Base-by-base conservation (phyloP, 2,888 invertebrate genomes). In the Idaea biselata region DNA sequence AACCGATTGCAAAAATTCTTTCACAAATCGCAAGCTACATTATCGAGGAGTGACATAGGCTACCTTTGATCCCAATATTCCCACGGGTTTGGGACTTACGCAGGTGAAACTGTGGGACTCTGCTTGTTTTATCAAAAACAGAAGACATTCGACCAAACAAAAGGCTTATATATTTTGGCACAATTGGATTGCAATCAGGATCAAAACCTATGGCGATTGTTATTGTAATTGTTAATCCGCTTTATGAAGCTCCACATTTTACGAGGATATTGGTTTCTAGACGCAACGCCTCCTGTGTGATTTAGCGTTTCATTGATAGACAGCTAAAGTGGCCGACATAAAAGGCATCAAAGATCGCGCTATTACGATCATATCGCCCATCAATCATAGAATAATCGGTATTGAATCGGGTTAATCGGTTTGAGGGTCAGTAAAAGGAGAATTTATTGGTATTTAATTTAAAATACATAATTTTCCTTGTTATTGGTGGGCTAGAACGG, bases 401-500 rank as follows among this genome's bases (percentile, higher is more conserved):
- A 44, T 44, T 44, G 44, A 44, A 44, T 44, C 44, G 44, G 44
- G 44, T 44, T 44, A 44, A 44, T 44, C 44, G 44, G 44, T 44
- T 11, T 44, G 44, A 44, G 44, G 44, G 44, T 44, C 14, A 44
- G 44, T 44, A 44, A 44, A 44, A 11, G 44, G 44, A 11, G 14
- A 14, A 14, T 44, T 44, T 44, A 44, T 44, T 44, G 44, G 44
- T 44, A 8, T 44, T 44, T 44, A 44, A 44, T 44, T 44, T 44
- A 44, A 44, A 44, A 44, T 44, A 44, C 44, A 44, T 44, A 60
- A 64, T 67, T 64, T 64, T 64, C 66, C 62, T 59, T 63, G 31
- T 66, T 66, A 66, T 66, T 62, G 63, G 60, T 55, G 60, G 44
- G 58, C 61, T 58, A 59, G 60, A 68, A 68, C 63, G 61, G 62